Evolutionary conservation across 2,113 vertebrate genomes (phyloP).

Genomic region (Hyaena hyaena): DNA sequence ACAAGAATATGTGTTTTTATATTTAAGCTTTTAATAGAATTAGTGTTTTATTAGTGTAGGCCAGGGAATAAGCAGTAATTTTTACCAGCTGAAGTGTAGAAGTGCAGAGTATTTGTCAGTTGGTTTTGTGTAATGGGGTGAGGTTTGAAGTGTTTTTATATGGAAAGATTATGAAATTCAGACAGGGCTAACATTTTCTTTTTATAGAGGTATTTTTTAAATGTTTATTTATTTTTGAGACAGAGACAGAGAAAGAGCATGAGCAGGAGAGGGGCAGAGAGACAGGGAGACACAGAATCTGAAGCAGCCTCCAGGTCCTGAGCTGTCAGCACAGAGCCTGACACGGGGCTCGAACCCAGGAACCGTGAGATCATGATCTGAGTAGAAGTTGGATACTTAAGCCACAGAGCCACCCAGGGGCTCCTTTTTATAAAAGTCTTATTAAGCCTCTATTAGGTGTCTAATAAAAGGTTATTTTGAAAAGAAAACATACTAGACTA

Average conservation of each 20-base stretch:
- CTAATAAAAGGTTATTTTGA: not conserved
- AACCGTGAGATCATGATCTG: no score
- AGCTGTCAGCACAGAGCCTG: no score
- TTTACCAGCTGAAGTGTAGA: conserved; percentile 30
- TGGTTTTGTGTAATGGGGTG: not conserved
- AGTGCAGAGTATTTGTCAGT: conserved; percentile 25
- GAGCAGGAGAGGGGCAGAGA: no score
- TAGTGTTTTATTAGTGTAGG: conserved; percentile 47
- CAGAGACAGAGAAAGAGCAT: no score
- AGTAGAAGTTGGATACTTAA: no score
- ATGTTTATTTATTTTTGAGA: no score
- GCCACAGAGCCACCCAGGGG: no score
- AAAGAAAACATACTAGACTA: not conserved
- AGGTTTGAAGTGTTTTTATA: conserved; percentile 27
- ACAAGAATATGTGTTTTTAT: conserved; percentile 69
- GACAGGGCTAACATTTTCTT: not conserved
- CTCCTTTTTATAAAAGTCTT: not conserved
- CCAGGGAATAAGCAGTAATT: conserved; percentile 55
- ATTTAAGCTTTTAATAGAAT: conserved; percentile 60
- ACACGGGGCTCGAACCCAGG: no score
- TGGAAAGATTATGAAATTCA: conserved; percentile 9
- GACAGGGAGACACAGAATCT: no score
- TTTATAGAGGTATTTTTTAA: not conserved
- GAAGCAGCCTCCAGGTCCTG: no score
- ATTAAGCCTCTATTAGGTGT: not conserved